Evolutionary conservation across 1,140 invertebrate species (phyloP).

Genomic region (Arctopsyche grandis): DNA sequence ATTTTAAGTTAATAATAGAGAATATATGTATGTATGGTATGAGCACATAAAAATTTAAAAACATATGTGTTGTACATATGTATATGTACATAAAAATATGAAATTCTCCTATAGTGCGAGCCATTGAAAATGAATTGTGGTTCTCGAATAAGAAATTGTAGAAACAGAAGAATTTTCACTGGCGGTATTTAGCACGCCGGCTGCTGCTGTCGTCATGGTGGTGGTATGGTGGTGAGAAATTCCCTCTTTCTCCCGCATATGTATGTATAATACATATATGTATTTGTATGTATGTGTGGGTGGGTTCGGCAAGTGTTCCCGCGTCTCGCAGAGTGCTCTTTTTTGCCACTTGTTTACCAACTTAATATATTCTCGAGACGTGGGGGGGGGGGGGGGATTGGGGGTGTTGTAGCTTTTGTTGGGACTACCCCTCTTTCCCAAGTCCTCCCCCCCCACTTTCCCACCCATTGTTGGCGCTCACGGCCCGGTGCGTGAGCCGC

Average conservation of each 20-base stretch:
- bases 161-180: slow-evolving; percentile 52
- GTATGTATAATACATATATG: slow-evolving; percentile 1
- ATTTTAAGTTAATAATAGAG: too few relatives aligned
- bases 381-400: background rate
- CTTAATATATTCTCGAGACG: slow-evolving; percentile 52
- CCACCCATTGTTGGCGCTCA: background rate
- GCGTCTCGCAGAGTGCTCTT: slow-evolving; percentile 45
- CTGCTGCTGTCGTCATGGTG: background rate
- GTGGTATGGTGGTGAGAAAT: background rate
- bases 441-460: background rate
- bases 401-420: slow-evolving; percentile 46
- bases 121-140: slow-evolving; percentile 54
- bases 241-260: background rate
- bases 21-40: too few relatives aligned
- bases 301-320: background rate
- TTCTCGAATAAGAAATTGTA: slow-evolving; percentile 52
- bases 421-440: background rate
- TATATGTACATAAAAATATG: background rate
- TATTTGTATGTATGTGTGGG: background rate
- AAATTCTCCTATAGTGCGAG: slow-evolving; percentile 39
- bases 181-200: slow-evolving; percentile 47
- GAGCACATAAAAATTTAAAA: too few relatives aligned
- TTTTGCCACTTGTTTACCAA: slow-evolving; percentile 55
- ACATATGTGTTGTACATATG: too few relatives aligned
- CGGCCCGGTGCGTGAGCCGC: slow-evolving; percentile 13